These are phyloP conservation scores for Papilio xuthus DNA, from an alignment of 1,140 invertebrate genomes.

Conservation along the genomic window DNA sequence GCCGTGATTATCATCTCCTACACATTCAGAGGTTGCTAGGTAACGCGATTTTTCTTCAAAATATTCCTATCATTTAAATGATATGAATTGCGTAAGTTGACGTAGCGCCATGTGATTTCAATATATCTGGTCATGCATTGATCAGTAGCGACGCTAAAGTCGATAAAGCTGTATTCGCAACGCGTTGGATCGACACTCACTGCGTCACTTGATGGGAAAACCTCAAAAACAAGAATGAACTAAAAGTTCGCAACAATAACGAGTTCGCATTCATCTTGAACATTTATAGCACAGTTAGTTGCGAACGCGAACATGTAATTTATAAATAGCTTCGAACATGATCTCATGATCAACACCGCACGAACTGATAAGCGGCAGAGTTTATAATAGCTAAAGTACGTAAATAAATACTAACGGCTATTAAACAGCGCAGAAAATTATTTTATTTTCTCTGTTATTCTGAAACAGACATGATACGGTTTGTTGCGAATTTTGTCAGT, in stretches of 20 bases:
- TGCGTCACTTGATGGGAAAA: not conserved
- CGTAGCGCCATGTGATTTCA: constrained; percentile 6
- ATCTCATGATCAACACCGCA: constrained; percentile 7
- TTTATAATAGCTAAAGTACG: constrained; percentile 4
- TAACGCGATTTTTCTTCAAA: not conserved
- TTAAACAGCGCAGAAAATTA: not conserved
- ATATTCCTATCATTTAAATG: not conserved
- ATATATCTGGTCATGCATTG: not conserved
- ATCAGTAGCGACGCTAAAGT: not conserved
- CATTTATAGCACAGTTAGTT: not conserved
- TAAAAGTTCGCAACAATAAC: not conserved
- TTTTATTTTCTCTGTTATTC: not conserved
- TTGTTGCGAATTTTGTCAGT: not conserved
- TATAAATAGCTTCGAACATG: constrained; percentile 11
- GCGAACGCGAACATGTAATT: not conserved
- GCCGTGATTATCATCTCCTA: too few relatives aligned
- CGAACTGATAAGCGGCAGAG: not conserved
- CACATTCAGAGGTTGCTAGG: not conserved
- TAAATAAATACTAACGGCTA: constrained; percentile 10
- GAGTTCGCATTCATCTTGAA: not conserved
- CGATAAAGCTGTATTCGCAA: not conserved
- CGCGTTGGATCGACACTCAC: not conserved
- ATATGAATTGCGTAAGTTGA: not conserved
- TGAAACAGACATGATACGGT: not conserved
- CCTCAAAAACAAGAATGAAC: not conserved